Percentiles rank a stretch among this genome's conserved stretches.
phyloP scores from a whole-genome alignment of 2,113 vertebrate genomes.

The Oophaga pumilio region DNA sequence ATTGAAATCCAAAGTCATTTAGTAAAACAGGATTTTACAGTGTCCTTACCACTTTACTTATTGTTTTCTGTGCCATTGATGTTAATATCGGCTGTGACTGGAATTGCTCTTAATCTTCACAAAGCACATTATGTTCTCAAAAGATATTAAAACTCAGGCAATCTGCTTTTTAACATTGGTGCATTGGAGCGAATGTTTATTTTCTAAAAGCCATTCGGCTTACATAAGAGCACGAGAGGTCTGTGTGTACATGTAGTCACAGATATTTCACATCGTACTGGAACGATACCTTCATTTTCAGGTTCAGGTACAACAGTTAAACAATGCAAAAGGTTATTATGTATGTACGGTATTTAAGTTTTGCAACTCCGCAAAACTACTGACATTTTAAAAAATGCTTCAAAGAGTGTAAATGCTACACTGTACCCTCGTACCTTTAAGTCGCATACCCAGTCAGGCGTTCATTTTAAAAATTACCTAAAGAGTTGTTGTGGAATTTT shows the following conservation, averaged over 20 bases:
- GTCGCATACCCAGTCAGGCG: neutral
- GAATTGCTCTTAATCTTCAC: neutral
- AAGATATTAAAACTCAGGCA: neutral
- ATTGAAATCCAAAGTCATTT: neutral
- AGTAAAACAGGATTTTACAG: neutral
- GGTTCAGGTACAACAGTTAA: neutral
- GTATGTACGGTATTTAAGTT: neutral
- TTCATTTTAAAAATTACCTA: neutral
- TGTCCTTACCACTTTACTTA: neutral
- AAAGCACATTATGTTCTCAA: constrained; percentile 10
- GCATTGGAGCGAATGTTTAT: constrained; percentile 11
- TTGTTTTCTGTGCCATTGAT: neutral
- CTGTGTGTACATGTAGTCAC: neutral
- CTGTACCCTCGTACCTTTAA: neutral
- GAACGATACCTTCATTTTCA: neutral
- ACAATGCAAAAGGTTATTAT: neutral
- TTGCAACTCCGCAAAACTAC: neutral
- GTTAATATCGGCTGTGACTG: neutral
- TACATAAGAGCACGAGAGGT: neutral
- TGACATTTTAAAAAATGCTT: neutral
- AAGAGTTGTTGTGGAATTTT: neutral
- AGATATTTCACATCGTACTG: neutral
- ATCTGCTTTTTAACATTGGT: neutral
- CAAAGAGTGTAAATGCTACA: constrained; percentile 1
- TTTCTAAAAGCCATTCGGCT: neutral